Evolutionary conservation across 2,888 invertebrate genomes (phyloP).

Genomic region (Abrostola triplasia): DNA sequence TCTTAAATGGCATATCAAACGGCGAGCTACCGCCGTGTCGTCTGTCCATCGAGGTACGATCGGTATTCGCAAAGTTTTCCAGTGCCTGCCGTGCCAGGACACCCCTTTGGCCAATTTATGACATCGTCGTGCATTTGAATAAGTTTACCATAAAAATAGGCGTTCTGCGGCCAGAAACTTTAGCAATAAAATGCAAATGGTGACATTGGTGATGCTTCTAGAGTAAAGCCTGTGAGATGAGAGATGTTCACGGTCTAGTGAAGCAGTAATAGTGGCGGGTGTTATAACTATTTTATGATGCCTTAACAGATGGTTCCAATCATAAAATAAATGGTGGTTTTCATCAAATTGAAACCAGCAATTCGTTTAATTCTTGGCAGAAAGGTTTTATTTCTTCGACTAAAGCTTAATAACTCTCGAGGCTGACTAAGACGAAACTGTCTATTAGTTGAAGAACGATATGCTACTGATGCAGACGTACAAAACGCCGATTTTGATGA

Average conservation of each 20-base stretch:
- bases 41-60: conserved; percentile 48
- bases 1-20: conserved; percentile 44
- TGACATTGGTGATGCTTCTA: conserved; percentile 75
- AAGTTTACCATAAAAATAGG: conserved; percentile 87
- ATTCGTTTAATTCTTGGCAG: too few species aligned
- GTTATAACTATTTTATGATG: conserved; percentile 29
- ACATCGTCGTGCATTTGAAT: conserved; percentile 84
- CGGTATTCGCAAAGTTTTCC: conserved; percentile 66
- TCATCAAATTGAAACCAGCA: too few species aligned
- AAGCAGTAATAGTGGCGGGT: conserved; percentile 2
- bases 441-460: background rate
- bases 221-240: conserved; percentile 55
- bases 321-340: too few species aligned
- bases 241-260: conserved; percentile 28
- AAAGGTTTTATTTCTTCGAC: too few species aligned
- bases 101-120: conserved; percentile 85
- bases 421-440: too few species aligned
- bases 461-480: background rate
- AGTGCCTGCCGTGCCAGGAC: conserved; percentile 76
- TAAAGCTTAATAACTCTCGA: too few species aligned
- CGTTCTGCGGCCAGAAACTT: conserved; percentile 83
- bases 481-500: conserved; percentile 12
- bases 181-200: conserved; percentile 87
- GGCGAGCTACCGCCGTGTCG: conserved; percentile 52
- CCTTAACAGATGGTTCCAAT: conserved; percentile 25